These are phyloP conservation scores for Dynastes hyllus DNA, from an alignment of 2,888 invertebrate species.

Conservation along the genomic window DNA sequence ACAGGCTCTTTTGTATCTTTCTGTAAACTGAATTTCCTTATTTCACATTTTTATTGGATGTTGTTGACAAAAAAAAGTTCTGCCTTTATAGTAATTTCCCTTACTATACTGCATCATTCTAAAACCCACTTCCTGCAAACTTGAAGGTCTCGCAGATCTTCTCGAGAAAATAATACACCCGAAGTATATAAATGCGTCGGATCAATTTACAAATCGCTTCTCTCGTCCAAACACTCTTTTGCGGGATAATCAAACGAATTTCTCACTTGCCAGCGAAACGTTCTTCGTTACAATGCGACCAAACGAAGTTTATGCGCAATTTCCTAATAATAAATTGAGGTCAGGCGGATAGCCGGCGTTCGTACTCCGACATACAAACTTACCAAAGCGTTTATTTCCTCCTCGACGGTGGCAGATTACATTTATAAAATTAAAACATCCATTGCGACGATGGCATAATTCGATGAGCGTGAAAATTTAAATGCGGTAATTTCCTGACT, in stretches of 20 bases:
- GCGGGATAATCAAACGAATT: conserved; percentile 23
- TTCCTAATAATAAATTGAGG: conserved; percentile 45
- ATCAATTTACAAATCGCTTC: conserved; percentile 14
- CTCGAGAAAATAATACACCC: no score
- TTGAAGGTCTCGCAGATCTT: no score
- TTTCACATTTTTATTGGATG: no score
- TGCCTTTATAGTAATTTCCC: no score
- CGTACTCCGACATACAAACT: background rate
- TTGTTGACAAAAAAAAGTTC: no score
- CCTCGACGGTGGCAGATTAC: conserved; percentile 18
- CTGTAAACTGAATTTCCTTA: no score
- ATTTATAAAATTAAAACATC: conserved; percentile 45
- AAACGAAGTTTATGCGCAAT: conserved; percentile 29
- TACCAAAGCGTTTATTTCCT: conserved; percentile 23
- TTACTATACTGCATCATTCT: no score
- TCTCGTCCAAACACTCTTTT: conserved; percentile 19
- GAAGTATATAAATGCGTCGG: background rate
- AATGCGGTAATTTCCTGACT: conserved; percentile 45
- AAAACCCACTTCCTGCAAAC: no score
- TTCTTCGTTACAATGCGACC: background rate
- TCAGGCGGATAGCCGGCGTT: conserved; percentile 28
- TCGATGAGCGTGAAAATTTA: conserved; percentile 43
- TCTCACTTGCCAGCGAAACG: conserved; percentile 6
- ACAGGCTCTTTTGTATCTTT: no score
- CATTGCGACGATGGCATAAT: conserved; percentile 39